phyloP scores from a whole-genome alignment of 2,113 vertebrate species.

The Apeltes quadracus region DNA sequence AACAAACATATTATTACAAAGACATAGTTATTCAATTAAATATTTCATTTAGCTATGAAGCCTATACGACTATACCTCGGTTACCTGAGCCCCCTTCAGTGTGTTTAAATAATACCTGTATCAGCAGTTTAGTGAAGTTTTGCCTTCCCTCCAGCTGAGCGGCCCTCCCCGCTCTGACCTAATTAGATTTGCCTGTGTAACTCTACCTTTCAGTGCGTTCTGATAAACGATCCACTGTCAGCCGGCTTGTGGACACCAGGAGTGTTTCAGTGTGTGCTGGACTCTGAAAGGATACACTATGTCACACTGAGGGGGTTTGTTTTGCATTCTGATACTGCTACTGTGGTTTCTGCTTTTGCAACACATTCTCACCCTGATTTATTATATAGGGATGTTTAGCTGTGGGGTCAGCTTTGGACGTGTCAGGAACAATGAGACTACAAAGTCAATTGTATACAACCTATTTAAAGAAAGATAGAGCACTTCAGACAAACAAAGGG shows the following conservation, averaged over 20 bases:
- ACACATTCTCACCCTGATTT: not conserved
- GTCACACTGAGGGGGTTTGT: conserved; percentile 36
- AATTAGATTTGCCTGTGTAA: conserved; percentile 56
- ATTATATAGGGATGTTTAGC: not conserved
- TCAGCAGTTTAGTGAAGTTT: conserved; percentile 61
- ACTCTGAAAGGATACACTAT: conserved; percentile 31
- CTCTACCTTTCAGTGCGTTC: conserved; percentile 50
- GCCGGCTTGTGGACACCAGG: conserved; percentile 49
- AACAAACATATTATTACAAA: not conserved
- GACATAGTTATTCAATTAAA: not conserved
- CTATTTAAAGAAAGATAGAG: too few relatives aligned
- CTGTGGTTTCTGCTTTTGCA: not conserved
- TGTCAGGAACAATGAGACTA: not conserved
- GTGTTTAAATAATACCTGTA: conserved; percentile 61
- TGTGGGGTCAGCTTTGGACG: not conserved
- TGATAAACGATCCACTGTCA: conserved; percentile 58
- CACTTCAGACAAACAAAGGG: too few relatives aligned
- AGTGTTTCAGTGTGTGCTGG: conserved; percentile 40
- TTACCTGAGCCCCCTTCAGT: conserved; percentile 28
- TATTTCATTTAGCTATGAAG: too few relatives aligned
- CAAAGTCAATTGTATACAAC: too few relatives aligned
- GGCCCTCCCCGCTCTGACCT: conserved; percentile 51
- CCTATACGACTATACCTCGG: too few relatives aligned
- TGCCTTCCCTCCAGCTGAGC: conserved; percentile 55
- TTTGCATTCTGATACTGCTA: not conserved